These are phyloP conservation scores for Tinea semifulvella DNA, from an alignment of 2,888 invertebrate species.

Conservation along the genomic window DNA sequence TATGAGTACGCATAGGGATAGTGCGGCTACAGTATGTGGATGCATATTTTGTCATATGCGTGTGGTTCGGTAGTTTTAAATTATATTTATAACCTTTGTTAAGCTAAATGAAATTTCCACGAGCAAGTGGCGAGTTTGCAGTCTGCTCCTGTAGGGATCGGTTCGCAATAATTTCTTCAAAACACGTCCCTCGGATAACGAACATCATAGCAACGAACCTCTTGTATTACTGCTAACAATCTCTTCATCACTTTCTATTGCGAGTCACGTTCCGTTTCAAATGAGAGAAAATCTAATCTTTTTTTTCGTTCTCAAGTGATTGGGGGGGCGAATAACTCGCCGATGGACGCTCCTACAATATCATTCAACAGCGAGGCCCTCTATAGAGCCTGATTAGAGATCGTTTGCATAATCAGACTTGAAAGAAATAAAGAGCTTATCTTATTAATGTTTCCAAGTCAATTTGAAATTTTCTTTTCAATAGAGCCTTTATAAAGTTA, in stretches of 20 bases:
- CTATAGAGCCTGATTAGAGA: conserved; percentile 39
- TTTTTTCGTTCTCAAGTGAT: conserved; percentile 42
- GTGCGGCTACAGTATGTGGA: too few relatives aligned
- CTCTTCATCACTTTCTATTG: conserved; percentile 40
- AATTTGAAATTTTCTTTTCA: conserved; percentile 8
- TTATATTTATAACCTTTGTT: too few relatives aligned
- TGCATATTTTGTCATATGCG: too few relatives aligned
- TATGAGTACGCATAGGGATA: too few relatives aligned
- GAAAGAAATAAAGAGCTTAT: conserved; percentile 20
- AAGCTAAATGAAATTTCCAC: conserved; percentile 6
- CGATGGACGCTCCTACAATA: conserved; percentile 32
- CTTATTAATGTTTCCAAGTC: conserved; percentile 13
- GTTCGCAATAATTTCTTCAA: conserved; percentile 33
- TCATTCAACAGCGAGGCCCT: conserved; percentile 36
- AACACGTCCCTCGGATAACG: conserved; percentile 43
- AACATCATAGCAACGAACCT: conserved; percentile 38
- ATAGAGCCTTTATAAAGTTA: too few relatives aligned
- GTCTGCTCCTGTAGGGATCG: conserved; percentile 5
- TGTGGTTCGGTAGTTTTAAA: too few relatives aligned
- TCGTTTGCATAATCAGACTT: conserved; percentile 46
- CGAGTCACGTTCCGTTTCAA: conserved; percentile 46
- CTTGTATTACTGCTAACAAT: conserved; percentile 35
- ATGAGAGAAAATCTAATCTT: conserved; percentile 55
- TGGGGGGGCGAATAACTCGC: conserved; percentile 36
- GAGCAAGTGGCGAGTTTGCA: conserved; percentile 2